phyloP scores from a whole-genome alignment of 2,113 vertebrate genomes.

The Erythrocercus mccallii region DNA sequence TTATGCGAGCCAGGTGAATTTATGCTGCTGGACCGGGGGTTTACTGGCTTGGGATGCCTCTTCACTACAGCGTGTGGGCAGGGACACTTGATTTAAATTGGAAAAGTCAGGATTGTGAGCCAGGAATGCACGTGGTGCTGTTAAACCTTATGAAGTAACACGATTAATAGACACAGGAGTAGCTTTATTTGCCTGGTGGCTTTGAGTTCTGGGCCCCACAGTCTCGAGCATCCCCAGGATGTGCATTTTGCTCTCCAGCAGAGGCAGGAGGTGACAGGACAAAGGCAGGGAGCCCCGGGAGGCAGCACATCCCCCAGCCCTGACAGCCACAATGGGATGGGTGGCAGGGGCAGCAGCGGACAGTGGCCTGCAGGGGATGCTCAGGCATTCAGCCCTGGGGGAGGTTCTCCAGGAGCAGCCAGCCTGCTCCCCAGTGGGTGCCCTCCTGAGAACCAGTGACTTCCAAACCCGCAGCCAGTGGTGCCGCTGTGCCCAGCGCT shows the following conservation, averaged over 20 bases:
- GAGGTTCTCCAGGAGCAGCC: not conserved
- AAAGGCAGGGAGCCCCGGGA: not conserved
- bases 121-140: rapidly evolving
- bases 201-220: rapidly evolving
- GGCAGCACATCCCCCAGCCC: not conserved
- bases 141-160: not conserved
- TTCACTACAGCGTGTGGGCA: rapidly evolving
- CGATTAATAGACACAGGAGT: not conserved
- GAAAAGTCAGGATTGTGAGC: not conserved
- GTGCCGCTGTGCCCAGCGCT: no score
- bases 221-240: not conserved
- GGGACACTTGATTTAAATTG: not conserved
- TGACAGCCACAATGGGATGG: rapidly evolving
- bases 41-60: not conserved
- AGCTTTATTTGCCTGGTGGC: not conserved
- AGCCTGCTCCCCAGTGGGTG: not conserved
- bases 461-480: rapidly evolving
- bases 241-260: not conserved
- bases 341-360: not conserved
- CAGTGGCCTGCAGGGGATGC: not conserved
- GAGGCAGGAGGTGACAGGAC: rapidly evolving
- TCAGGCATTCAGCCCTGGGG: rapidly evolving
- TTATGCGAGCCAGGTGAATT: not conserved
- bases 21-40: rapidly evolving
- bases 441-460: not conserved